These are phyloP conservation scores for Hipposideros armiger DNA, from an alignment of 2,113 vertebrate species.

Conservation along the genomic window DNA sequence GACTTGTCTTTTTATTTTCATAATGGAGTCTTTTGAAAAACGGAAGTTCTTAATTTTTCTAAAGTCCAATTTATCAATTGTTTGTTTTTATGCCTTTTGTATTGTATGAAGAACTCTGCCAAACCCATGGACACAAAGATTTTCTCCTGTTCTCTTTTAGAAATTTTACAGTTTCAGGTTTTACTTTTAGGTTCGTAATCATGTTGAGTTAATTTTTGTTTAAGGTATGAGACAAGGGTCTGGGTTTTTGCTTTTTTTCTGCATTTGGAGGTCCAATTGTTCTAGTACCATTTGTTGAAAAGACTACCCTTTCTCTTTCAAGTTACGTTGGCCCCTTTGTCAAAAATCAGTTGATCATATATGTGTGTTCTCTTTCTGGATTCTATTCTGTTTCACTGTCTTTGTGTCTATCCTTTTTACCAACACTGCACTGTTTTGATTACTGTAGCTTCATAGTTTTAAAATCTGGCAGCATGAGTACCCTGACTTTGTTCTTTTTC, in stretches of 20 bases:
- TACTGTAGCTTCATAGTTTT: neutral
- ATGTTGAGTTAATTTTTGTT: constrained; percentile 26
- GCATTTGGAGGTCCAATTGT: neutral
- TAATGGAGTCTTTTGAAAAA: constrained; percentile 28
- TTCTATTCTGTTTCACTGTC: neutral
- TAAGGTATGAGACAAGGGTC: neutral
- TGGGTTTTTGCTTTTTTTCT: neutral
- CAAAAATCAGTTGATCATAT: neutral
- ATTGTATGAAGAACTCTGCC: neutral
- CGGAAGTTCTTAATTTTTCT: constrained; percentile 59
- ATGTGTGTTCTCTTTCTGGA: neutral
- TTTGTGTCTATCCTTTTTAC: neutral
- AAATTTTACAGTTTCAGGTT: constrained; percentile 11
- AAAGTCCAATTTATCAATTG: neutral
- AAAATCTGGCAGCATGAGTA: neutral
- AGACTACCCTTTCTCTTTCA: neutral
- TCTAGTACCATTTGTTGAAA: neutral
- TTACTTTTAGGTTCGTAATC: neutral
- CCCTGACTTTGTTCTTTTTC: neutral
- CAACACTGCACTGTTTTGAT: neutral
- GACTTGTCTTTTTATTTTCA: constrained; percentile 27
- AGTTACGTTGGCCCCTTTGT: neutral
- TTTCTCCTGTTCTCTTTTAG: constrained; percentile 12
- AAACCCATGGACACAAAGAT: neutral
- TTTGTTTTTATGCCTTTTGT: constrained; percentile 44